Conservation (phyloP, 1,140 invertebrate genomes). For the Parasteatoda tepidariorum region DNA sequence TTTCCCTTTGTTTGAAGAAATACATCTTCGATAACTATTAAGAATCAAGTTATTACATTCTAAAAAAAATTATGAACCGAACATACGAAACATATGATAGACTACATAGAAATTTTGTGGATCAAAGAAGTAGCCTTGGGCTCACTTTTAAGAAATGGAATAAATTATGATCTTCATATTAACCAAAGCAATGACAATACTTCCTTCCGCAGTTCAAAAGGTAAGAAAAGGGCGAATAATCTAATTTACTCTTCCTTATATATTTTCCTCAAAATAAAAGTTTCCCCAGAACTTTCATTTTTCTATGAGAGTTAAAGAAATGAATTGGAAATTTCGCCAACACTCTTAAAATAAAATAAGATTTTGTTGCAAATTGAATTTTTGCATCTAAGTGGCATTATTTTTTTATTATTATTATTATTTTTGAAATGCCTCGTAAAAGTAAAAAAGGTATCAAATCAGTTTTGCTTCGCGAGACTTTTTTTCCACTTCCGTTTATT, state of each 20-base stretch:
- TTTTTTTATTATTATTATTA: slow-evolving; percentile 12
- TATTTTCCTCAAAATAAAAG: slow-evolving; percentile 4
- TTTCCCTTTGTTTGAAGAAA: too few relatives aligned
- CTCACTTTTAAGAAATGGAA: not conserved
- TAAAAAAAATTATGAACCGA: too few relatives aligned
- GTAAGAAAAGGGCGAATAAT: not conserved
- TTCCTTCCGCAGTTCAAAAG: not conserved
- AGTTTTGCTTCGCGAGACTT: too few relatives aligned
- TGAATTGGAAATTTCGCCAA: slow-evolving; percentile 2
- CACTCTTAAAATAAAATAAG: slow-evolving; percentile 30
- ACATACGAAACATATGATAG: too few relatives aligned
- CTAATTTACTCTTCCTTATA: not conserved
- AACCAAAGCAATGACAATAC: slow-evolving; percentile 22
- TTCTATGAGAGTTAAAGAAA: slow-evolving; percentile 3
- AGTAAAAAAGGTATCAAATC: too few relatives aligned
- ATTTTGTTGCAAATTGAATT: slow-evolving; percentile 31
- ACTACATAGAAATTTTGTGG: too few relatives aligned
- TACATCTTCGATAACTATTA: too few relatives aligned
- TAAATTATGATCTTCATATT: slow-evolving; percentile 25
- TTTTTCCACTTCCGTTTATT: not conserved
- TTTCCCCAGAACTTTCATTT: slow-evolving; percentile 5
- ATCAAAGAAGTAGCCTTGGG: too few relatives aligned
- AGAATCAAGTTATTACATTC: too few relatives aligned
- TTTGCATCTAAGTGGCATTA: slow-evolving; percentile 17
- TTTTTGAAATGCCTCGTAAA: too few relatives aligned